Evolutionary conservation across 2,888 invertebrate genomes (phyloP), one percentile per base, ranked within the genome.

Genomic region (Epistrophella euchroma): DNA sequence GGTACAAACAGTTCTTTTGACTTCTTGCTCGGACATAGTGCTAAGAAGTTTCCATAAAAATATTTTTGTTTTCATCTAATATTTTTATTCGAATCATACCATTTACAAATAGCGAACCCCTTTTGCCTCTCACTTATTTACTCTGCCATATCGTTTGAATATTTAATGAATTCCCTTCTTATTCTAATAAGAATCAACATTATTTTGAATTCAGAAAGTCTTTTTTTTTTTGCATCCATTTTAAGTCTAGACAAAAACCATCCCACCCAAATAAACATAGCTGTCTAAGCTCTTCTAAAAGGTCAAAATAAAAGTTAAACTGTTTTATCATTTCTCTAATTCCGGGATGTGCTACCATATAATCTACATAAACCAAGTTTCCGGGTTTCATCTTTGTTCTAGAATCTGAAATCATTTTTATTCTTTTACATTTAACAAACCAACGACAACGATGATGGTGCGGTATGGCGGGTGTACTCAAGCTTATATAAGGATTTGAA

Each of bases 361-460:
- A 84, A 84, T 84, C 84, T 75, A 58, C 71, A 84, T 79, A 71
- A 64, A 71, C 84, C 70, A 71, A 70, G 50, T 37, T 50, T 11
- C 70, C 70, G 62, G 70, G 17, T 79, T 71, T 75, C 56, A 43
- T 17, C 50, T 64, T 43, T 62, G 60, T 60, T 64, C 37, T 28
- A 68, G 40, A 58, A 74, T 43, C 11, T 15, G 28, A 37, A 58
- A 15, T 11, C 32, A 37, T 71, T 52, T 80, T 56, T 62, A 45
- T 58, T 45, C 13, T 66, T 32, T 40, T 40, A 60, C 19, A 9
- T 22, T 4, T 17, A n/a, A n/a, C n/a, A n/a, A n/a, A n/a, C n/a
- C n/a, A n/a, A n/a, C 13, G 13, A 60, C 60, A 37, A 60, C 60
- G 19, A 40, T 22, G 60, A 19, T 37, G 13, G 1, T 2, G 25